phyloP scores from a whole-genome alignment of 2,888 invertebrate genomes.

The Ennomos fuscantarius region DNA sequence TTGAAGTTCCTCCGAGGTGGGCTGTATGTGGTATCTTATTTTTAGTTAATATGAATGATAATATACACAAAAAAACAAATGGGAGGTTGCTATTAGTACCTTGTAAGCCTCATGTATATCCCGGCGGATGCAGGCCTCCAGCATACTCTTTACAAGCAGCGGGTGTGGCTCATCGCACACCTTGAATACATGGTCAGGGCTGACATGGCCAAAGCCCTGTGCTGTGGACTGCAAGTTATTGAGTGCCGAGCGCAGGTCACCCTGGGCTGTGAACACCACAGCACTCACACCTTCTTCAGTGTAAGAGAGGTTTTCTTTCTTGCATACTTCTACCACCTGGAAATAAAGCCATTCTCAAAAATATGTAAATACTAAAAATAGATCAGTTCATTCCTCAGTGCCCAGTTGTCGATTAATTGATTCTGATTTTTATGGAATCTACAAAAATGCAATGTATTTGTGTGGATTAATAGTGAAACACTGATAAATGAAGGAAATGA shows the following conservation, averaged over 20 bases:
- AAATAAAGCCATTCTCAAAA: not conserved
- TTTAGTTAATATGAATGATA: too few species aligned
- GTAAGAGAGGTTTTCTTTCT: conserved; percentile 87
- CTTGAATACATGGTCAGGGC: conserved; percentile 97
- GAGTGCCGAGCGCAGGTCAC: conserved; percentile 98
- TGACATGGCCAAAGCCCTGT: conserved; percentile 94
- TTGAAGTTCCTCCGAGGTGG: too few species aligned
- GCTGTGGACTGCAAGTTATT: conserved; percentile 97
- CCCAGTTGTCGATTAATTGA: too few species aligned
- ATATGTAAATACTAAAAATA: too few species aligned
- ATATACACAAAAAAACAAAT: not conserved
- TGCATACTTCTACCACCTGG: conserved; percentile 74
- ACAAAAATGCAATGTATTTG: too few species aligned
- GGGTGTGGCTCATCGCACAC: conserved; percentile 99
- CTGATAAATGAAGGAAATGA: too few species aligned
- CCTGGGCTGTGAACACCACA: conserved; percentile 98
- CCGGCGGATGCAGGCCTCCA: conserved; percentile 91
- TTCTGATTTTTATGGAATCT: too few species aligned
- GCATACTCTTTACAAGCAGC: conserved; percentile 95
- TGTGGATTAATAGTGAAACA: too few species aligned
- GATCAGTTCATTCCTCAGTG: too few species aligned
- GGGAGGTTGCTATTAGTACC: conserved; percentile 43
- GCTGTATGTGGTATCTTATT: too few species aligned
- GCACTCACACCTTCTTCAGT: conserved; percentile 97
- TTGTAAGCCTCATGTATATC: conserved; percentile 95